phyloP scores from a whole-genome alignment of 1,140 invertebrate species.

The Aricia agestis region DNA sequence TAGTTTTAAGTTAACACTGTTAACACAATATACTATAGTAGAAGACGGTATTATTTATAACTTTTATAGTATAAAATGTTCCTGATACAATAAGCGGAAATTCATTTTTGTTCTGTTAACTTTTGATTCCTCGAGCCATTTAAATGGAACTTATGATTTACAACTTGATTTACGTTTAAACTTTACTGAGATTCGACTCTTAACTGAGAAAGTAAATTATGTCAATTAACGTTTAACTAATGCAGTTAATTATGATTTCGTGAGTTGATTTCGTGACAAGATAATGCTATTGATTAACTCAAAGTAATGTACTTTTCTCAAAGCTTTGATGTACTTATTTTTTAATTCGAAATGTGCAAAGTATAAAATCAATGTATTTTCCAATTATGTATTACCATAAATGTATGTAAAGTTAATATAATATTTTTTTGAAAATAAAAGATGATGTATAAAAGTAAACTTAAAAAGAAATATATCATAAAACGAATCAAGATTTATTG shows the following conservation, averaged over 20 bases:
- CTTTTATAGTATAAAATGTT: background rate
- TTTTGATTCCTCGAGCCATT: background rate
- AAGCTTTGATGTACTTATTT: background rate
- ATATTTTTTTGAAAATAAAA: background rate
- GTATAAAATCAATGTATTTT: background rate
- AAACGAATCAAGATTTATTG: background rate
- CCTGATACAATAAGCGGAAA: background rate
- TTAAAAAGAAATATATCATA: background rate
- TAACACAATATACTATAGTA: background rate
- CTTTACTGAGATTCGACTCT: slow-evolving; percentile 6
- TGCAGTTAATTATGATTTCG: slow-evolving; percentile 14
- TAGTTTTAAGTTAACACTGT: background rate
- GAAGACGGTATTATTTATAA: background rate
- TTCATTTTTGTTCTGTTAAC: background rate
- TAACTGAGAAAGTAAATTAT: background rate
- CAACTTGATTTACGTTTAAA: slow-evolving; percentile 8
- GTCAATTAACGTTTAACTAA: slow-evolving; percentile 14
- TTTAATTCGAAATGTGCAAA: background rate
- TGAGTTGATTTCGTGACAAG: background rate
- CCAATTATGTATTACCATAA: background rate
- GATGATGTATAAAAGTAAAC: too few relatives aligned
- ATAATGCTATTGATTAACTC: slow-evolving; percentile 1
- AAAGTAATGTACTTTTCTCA: background rate
- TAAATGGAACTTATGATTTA: background rate
- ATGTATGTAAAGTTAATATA: background rate